Base-by-base conservation (phyloP, 2,797 vertebrate species). In the Lagodon rhomboides region DNA sequence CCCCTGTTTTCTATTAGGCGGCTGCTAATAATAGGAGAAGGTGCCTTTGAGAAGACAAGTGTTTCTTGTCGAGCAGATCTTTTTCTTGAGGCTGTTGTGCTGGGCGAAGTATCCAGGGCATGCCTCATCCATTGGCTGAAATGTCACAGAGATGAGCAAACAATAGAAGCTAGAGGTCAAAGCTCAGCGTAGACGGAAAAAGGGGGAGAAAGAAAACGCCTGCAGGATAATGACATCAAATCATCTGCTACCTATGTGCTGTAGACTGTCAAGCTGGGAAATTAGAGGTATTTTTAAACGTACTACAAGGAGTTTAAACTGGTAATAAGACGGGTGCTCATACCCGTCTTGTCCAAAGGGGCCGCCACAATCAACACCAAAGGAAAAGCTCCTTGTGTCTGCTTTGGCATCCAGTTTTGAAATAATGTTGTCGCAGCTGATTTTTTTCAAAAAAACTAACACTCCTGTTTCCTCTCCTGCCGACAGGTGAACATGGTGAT, bases 401-500 rank as follows among this genome's bases (percentile, higher is more conserved):
- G 11, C 38, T 81, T 66, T 11, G 54, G 61, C 27, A 61, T 13
- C 41, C 41, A 25, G 5, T 69, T 79, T 73, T 67, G 18, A 75
- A 73, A 71, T 65, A 10, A 69, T 62, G 20, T 50, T 2, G 18
- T 38, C 65, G 46, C 34, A 6, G 55, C 8, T 34, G 46, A 75
- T 56, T 46, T 25, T 13, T 66, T 74, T 27, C n/a, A 38, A 10
- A 68, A 25, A 64, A 20, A 10, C 54, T 71, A 65, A 86, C 47
- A 15, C 56, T 30, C 4, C 49, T 74, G 12, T 38, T 79, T 12
- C 27, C 27, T 6, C 30, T 56, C 54, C 50, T 60, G 2, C 92
- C 88, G 89, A 84, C 95, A 99, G 98, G 98, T 99, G 91, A 99
- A 99, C 95, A 99, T 99, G 98, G 98, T 99, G 95, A 99, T 99